phyloP scores from a whole-genome alignment of 2,113 vertebrate genomes.

The Recurvirostra avosetta region DNA sequence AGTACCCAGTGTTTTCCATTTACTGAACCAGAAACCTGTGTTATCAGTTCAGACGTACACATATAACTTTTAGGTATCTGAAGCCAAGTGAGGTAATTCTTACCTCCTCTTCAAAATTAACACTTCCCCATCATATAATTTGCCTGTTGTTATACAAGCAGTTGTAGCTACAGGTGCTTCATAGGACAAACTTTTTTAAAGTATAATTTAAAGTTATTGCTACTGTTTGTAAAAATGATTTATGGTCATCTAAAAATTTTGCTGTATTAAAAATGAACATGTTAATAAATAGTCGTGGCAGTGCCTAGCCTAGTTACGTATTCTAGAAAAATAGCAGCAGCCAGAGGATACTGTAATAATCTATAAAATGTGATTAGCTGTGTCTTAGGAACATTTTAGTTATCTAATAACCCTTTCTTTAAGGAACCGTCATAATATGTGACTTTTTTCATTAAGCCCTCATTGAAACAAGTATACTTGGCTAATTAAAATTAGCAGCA shows the following conservation, averaged over 20 bases:
- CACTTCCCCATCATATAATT: neutral
- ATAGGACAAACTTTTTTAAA: neutral
- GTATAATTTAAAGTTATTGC: neutral
- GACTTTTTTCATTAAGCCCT: neutral
- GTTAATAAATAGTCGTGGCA: neutral
- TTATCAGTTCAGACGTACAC: neutral
- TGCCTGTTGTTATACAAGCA: neutral
- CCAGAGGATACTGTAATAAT: neutral
- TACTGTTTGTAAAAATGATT: neutral
- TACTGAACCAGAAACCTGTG: neutral
- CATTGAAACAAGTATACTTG: neutral
- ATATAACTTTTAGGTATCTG: neutral
- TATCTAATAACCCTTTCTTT: neutral
- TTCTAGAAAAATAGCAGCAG: neutral
- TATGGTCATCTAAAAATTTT: neutral
- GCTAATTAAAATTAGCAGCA: constrained; percentile 3
- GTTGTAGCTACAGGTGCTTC: neutral
- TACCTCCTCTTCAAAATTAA: too few species aligned
- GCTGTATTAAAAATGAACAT: neutral
- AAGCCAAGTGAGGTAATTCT: neutral
- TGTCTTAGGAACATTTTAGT: neutral
- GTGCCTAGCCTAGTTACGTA: neutral
- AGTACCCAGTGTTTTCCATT: neutral
- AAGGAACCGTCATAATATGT: neutral
- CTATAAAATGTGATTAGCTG: neutral